phyloP scores from a whole-genome alignment of 2,113 vertebrate species.

The Salvelinus sp. region DNA sequence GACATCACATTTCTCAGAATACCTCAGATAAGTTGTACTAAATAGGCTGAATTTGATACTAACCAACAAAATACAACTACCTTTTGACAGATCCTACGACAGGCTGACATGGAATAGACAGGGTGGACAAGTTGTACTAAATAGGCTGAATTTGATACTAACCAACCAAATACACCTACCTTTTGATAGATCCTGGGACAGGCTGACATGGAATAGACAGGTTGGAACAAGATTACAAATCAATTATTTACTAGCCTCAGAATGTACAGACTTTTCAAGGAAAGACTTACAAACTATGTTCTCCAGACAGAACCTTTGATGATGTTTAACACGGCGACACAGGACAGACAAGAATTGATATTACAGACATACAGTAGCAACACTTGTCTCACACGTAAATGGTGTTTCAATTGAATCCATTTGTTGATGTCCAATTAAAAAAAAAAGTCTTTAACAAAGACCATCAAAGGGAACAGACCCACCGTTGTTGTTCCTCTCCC shows the following conservation, averaged over 20 bases:
- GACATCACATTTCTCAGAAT: not conserved
- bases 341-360: slow-evolving; percentile 35
- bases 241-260: slow-evolving; percentile 42
- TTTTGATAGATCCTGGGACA: not conserved
- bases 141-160: not conserved
- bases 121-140: not conserved
- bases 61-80: not conserved
- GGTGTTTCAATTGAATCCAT: slow-evolving; percentile 27
- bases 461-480: slow-evolving; percentile 9
- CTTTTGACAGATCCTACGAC: not conserved
- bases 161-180: too few species aligned
- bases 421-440: slow-evolving; percentile 38
- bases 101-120: not conserved
- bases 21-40: not conserved
- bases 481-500: too few species aligned
- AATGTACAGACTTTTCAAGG: slow-evolving; percentile 42
- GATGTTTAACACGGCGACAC: slow-evolving; percentile 25
- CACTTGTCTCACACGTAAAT: slow-evolving; percentile 29
- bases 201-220: not conserved
- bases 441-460: not conserved
- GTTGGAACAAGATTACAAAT: slow-evolving; percentile 43
- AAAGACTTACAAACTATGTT: slow-evolving; percentile 31
- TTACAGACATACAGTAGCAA: slow-evolving; percentile 11
- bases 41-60: not conserved
- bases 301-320: slow-evolving; percentile 23